Evolutionary conservation across 2,888 invertebrate species (phyloP), one percentile per base, ranked within the genome.

Genomic region (Anticlea derivata): DNA sequence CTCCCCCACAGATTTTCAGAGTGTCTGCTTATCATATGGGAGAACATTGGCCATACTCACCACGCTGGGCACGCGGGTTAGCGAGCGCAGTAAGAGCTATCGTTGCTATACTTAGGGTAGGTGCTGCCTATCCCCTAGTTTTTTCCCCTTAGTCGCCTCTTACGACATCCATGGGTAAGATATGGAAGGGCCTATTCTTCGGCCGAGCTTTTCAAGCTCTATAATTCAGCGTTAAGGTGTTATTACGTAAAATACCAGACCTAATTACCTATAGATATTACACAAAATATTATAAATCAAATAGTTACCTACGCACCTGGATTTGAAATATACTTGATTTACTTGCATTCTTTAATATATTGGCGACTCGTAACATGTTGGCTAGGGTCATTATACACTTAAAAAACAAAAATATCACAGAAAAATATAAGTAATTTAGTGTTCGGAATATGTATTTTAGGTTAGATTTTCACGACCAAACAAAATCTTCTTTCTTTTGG

Each of bases 361-460:
- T 80, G 35, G 71, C 53, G 55, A 78, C 56, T 38, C 85, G 78
- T 56, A 80, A 65, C 47, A 85, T 60, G 61, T 80, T 86, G 45
- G 75, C 63, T 61, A 87, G 71, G 23, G 89, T 86, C 88, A 89
- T 89, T 67, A 65, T 83, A 33, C 49, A 37, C 41, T 51, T 58
- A 41, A 52, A 44, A 54, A 52, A 58, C 55, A 66, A 58, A 64
- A 58, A 60, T 73, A 75, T 75, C 68, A 74, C 74, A 74, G 69
- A 67, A 68, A 37, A 58, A 62, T 59, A 63, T 38, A 43, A 44
- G n/a, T 29, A 59, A n/a, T n/a, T n/a, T 17, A 38, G 24, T 27
- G 8, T 26, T 10, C 23, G 17, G 41, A 38, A 13, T 24, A 51
- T 48, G 41, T 38, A 56, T 50, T 48, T 54, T 54, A 57, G 7